Evolutionary conservation across 2,113 vertebrate species (phyloP), one percentile per base, ranked within the genome.

Genomic region (Lepisosteus osseus): DNA sequence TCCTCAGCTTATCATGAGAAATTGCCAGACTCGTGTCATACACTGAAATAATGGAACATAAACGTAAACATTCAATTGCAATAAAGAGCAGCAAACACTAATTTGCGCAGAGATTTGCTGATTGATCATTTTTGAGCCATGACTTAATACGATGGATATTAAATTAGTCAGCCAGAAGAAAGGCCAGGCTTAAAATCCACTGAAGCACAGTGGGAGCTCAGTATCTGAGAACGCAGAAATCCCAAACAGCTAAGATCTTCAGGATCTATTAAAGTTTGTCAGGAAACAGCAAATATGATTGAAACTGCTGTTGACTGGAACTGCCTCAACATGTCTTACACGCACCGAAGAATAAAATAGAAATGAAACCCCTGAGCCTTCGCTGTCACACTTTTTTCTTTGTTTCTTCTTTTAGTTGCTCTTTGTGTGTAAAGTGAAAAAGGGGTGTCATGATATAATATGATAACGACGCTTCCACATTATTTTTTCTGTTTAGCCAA

Each of bases 61-160:
- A 13, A 42, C 68, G 41, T 57, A 41, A 57, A 69, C 54, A 13
- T 6, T 57, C 29, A 12, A 14, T 56, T 56, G 51, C 55, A 69
- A 43, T 17, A 59, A 13, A 54, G 15, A n/a, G 54, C 7, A 54
- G 55, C 67, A 54, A 68, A 68, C 45, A 68, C 29, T 54, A 54
- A 66, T 44, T n/a, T 65, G 62, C 9, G 41, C 62, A 65, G 12
- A 43, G 7, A 65, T 15, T 43, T 65, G 44, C 79, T 80, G 72
- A 86, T 80, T 71, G 80, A 71, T 70, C 72, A 65, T 62, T 83
- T 67, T 76, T 68, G 66, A 77, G 62, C 74, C 75, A 79, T 64
- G 82, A 77, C 61, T 15, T 73, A 79, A 75, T 69, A 81, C 44
- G 61, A 45, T 61, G 73, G 70, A 57, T 78, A 65, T 82, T 75